A percentile compares a stretch with the other conserved stretches of the same genome.
These are phyloP conservation scores for Atherix ibis DNA, from an alignment of 2,888 invertebrate genomes.

Conservation along the genomic window DNA sequence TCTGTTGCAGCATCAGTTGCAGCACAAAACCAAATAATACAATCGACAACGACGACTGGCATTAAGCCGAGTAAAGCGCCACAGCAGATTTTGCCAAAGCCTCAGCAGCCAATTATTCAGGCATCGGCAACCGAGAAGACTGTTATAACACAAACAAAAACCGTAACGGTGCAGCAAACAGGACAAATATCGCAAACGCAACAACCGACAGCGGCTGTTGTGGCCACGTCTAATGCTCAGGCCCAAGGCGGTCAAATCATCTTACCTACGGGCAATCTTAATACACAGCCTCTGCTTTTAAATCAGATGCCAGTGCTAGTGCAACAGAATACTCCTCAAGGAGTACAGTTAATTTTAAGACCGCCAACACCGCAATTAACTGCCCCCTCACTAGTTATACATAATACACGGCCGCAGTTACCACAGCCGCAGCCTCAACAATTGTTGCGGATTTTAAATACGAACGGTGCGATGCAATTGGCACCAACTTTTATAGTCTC, in stretches of 20 bases:
- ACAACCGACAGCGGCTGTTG: conserved; percentile 18
- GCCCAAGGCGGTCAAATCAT: conserved; percentile 24
- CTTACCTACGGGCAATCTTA: conserved; percentile 23
- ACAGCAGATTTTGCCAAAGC: conserved; percentile 46
- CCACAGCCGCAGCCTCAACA: conserved; percentile 35
- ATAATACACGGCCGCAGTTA: conserved; percentile 24
- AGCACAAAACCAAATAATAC: not conserved
- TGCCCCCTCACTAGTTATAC: conserved; percentile 32
- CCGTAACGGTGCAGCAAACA: conserved; percentile 11
- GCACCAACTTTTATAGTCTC: conserved; percentile 36
- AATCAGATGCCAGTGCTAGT: conserved; percentile 41
- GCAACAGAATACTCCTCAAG: conserved; percentile 46
- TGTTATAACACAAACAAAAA: conserved; percentile 12
- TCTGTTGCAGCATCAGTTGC: not conserved
- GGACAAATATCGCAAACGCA: conserved; percentile 28
- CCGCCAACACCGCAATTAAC: conserved; percentile 41
- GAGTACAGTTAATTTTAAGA: conserved; percentile 53
- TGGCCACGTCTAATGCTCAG: conserved; percentile 13
- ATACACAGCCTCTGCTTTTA: conserved; percentile 27
- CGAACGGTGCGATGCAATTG: conserved; percentile 42
- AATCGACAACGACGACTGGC: not conserved
- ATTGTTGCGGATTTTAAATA: conserved; percentile 42
- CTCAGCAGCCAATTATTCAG: conserved; percentile 21
- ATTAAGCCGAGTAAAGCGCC: conserved; percentile 29
- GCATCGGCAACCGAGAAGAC: conserved; percentile 12